A percentile compares a stretch with the other conserved stretches of the same genome.
Conservation (phyloP, 2,888 invertebrate genomes). For the Tenodera sinensis region DNA sequence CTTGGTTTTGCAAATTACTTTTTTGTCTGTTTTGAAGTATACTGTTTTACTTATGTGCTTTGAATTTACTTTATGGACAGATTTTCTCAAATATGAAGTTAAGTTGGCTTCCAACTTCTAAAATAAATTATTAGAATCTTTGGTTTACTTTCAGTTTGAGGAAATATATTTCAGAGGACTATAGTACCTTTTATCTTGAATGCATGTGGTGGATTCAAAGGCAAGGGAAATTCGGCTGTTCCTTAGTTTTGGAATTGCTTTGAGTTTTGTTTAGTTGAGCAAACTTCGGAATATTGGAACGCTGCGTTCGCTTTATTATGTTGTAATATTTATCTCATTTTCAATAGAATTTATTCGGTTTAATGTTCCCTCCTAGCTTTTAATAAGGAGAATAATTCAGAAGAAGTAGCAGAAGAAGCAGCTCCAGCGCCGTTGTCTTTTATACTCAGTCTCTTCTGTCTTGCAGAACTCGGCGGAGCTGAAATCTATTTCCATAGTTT, state of each 20-base stretch:
- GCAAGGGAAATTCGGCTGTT: not conserved
- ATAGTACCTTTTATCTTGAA: not conserved
- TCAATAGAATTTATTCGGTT: slow-evolving; percentile 11
- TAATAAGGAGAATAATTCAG: slow-evolving; percentile 26
- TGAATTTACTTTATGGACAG: too few species aligned
- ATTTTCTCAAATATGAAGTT: too few species aligned
- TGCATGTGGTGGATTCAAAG: not conserved
- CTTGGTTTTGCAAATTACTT: too few species aligned
- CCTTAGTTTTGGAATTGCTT: not conserved
- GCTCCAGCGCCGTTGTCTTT: not conserved
- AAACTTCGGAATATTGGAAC: not conserved
- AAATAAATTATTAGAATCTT: too few species aligned
- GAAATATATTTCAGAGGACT: too few species aligned
- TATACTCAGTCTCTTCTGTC: not conserved
- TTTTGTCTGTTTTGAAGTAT: too few species aligned
- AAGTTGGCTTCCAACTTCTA: too few species aligned
- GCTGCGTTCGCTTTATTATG: not conserved
- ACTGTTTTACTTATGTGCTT: too few species aligned
- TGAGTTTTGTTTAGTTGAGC: not conserved
- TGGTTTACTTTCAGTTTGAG: too few species aligned
- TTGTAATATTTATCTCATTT: slow-evolving; percentile 5
- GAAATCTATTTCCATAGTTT: slow-evolving; percentile 23
- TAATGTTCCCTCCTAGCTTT: slow-evolving; percentile 3
- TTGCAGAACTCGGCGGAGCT: slow-evolving; percentile 5
- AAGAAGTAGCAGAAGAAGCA: not conserved